phyloP scores from a whole-genome alignment of 35 echinoderm and acorn worm species.

The Eucidaris tribuloides region DNA sequence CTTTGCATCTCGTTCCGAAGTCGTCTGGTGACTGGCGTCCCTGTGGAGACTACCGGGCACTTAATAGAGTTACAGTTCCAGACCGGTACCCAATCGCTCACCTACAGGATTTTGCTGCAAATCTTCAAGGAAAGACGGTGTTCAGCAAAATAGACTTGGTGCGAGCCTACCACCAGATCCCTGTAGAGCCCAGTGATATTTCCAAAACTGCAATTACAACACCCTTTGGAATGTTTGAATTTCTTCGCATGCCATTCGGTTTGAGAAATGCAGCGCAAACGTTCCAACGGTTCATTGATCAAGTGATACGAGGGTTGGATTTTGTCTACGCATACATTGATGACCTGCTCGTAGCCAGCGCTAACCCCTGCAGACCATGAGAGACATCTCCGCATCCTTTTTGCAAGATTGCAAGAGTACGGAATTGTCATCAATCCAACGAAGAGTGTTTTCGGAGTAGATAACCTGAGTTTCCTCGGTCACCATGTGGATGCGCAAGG shows the following conservation, averaged over 20 bases:
- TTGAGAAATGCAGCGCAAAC: conserved; percentile 46
- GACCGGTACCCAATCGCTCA: conserved; percentile 59
- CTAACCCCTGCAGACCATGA: neutral
- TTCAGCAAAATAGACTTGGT: conserved; percentile 62
- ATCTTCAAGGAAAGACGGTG: conserved; percentile 14
- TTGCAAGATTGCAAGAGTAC: conserved; percentile 31
- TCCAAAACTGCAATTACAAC: conserved; percentile 52
- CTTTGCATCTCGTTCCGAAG: conserved; percentile 56
- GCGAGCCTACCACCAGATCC: conserved; percentile 59
- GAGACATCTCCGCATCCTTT: conserved; percentile 33
- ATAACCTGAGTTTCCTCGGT: conserved; percentile 25
- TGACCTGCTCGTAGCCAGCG: conserved; percentile 50
- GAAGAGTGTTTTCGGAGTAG: conserved; percentile 52
- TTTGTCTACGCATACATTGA: conserved; percentile 54
- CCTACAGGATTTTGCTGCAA: conserved; percentile 47
- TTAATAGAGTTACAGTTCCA: conserved; percentile 36
- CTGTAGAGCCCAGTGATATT: conserved; percentile 26
- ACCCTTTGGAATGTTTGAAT: conserved; percentile 39
- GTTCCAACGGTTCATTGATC: conserved; percentile 62
- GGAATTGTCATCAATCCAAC: conserved; percentile 40
- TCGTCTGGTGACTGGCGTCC: conserved; percentile 43
- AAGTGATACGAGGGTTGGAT: conserved; percentile 29
- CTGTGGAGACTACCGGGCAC: conserved; percentile 50
- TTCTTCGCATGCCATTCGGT: conserved; percentile 38
- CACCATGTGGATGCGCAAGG: conserved; percentile 34